These are phyloP conservation scores for Lapara coniferarum DNA, from an alignment of 2,888 invertebrate species.

Conservation along the genomic window DNA sequence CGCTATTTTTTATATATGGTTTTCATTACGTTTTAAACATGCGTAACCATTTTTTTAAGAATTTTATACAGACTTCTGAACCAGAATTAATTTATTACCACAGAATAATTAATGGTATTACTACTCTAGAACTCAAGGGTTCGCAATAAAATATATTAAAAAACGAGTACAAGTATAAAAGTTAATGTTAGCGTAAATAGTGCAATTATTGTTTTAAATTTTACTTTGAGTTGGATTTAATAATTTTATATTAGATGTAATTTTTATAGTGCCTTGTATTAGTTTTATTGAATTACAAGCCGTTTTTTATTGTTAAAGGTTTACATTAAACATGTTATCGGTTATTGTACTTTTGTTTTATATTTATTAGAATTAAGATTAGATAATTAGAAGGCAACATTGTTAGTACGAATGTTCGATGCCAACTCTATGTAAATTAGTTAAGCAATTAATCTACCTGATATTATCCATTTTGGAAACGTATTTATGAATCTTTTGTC, in stretches of 20 bases:
- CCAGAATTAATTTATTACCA: no score
- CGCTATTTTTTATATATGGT: no score
- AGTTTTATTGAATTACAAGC: no score
- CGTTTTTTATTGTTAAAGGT: not conserved
- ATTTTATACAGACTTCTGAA: no score
- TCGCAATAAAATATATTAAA: not conserved
- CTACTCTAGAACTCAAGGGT: not conserved
- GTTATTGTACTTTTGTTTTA: not conserved
- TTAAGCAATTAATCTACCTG: constrained; percentile 44
- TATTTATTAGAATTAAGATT: not conserved
- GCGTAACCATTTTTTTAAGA: no score
- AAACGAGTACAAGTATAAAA: constrained; percentile 1
- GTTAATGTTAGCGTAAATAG: not conserved
- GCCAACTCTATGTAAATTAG: constrained; percentile 49
- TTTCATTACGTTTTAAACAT: no score
- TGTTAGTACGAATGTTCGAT: constrained; percentile 41
- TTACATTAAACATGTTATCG: not conserved
- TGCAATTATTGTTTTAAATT: not conserved
- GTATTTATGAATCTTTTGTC: constrained; percentile 51
- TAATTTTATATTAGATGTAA: no score
- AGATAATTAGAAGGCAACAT: constrained; percentile 30
- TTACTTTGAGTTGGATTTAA: no score
- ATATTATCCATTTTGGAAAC: constrained; percentile 45
- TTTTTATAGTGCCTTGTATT: not conserved
- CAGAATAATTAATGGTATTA: no score